A percentile compares a stretch with the other conserved stretches of the same genome.
These are phyloP conservation scores for Bombus pyrosoma DNA, from an alignment of 1,140 invertebrate genomes.

Conservation along the genomic window DNA sequence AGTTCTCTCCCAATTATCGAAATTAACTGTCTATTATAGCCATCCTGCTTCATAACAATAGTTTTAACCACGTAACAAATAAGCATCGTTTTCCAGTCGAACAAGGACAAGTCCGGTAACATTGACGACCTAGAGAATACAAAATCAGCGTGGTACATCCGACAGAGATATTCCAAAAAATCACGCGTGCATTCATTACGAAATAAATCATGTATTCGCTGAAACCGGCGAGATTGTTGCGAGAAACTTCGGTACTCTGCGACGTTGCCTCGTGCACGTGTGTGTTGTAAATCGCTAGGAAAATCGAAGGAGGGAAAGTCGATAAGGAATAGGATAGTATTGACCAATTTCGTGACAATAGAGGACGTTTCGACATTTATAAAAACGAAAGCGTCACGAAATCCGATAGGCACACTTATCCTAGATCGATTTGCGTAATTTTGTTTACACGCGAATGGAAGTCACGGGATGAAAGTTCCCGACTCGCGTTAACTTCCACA, in stretches of 20 bases:
- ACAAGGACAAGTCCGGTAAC: not conserved
- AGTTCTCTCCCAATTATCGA: not conserved
- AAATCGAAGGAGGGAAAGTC: conserved; percentile 43
- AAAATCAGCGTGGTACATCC: not conserved
- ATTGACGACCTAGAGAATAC: not conserved
- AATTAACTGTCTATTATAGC: not conserved
- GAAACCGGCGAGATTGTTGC: not conserved
- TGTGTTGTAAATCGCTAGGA: conserved; percentile 18
- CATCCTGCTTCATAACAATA: not conserved
- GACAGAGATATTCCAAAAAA: not conserved
- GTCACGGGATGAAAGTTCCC: not conserved
- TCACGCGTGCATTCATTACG: not conserved
- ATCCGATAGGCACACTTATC: not conserved
- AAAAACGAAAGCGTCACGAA: conserved; percentile 10
- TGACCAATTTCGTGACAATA: conserved; percentile 51
- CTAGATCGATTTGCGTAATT: conserved; percentile 11
- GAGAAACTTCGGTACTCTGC: not conserved
- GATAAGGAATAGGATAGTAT: conserved; percentile 21
- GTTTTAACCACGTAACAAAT: not conserved
- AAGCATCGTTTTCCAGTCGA: not conserved
- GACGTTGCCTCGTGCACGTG: not conserved
- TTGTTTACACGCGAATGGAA: not conserved
- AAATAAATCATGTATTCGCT: not conserved
- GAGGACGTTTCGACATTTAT: conserved; percentile 38
- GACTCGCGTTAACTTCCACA: not conserved